phyloP scores from a whole-genome alignment of 1,140 invertebrate genomes.

The Mycetomoellerius zeteki region DNA sequence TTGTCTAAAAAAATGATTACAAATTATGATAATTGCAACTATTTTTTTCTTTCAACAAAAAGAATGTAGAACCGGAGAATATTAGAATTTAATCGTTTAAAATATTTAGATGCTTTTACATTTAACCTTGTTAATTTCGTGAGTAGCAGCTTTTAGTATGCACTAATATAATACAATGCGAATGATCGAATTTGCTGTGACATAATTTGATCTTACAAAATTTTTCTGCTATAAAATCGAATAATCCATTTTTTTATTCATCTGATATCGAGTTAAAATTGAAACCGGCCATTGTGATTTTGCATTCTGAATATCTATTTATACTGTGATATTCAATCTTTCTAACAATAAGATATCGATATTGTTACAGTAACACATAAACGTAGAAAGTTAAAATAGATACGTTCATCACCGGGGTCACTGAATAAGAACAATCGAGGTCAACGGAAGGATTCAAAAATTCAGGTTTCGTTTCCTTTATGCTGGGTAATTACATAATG shows the following conservation, averaged over 20 bases:
- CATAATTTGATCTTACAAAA: neutral
- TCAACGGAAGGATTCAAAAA: neutral
- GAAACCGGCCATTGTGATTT: neutral
- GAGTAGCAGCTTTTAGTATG: too few relatives aligned
- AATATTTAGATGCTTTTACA: too few relatives aligned
- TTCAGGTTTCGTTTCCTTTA: neutral
- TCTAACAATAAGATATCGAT: neutral
- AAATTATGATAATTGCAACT: too few relatives aligned
- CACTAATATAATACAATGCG: too few relatives aligned
- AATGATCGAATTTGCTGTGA: too few relatives aligned
- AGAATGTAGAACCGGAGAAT: neutral
- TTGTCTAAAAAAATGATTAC: too few relatives aligned
- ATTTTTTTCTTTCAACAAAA: too few relatives aligned
- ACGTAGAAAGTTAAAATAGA: neutral
- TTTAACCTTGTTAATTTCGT: too few relatives aligned
- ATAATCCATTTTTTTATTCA: neutral
- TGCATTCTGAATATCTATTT: neutral
- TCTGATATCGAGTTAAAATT: neutral
- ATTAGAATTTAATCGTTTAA: neutral
- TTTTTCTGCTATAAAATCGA: neutral
- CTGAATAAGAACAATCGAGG: slow-evolving; percentile 5
- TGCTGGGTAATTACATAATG: slow-evolving; percentile 55
- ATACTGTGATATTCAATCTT: neutral
- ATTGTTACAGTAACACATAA: neutral
- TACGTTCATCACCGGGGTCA: neutral